A percentile compares a stretch with the other conserved stretches of the same genome.
phyloP scores from a whole-genome alignment of 2,113 vertebrate species.

The Thunnus thynnus region DNA sequence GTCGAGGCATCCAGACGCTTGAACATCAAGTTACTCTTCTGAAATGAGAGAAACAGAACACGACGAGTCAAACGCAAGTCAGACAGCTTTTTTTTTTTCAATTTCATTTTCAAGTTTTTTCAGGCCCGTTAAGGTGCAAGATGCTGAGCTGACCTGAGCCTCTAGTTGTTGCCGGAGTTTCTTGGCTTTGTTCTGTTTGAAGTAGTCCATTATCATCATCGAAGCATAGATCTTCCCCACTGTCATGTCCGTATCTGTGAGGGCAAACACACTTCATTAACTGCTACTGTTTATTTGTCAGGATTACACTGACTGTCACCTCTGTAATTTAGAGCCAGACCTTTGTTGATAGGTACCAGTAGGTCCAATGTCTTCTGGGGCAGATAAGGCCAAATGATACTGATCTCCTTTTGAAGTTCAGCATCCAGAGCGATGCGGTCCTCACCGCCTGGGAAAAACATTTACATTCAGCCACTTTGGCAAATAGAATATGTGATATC shows the following conservation, averaged over 20 bases:
- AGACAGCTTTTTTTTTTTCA: neutral
- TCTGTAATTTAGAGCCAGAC: constrained; percentile 78
- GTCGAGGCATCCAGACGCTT: constrained; percentile 94
- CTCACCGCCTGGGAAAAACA: constrained; percentile 89
- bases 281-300: neutral
- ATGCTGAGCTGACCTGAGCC: constrained; percentile 88
- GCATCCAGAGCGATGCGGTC: constrained; percentile 93
- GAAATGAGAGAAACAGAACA: constrained; percentile 33
- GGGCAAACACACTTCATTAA: constrained; percentile 39
- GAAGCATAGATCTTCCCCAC: constrained; percentile 99
- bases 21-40: constrained; percentile 96
- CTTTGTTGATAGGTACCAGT: constrained; percentile 98
- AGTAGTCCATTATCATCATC: constrained; percentile 99
- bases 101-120: neutral
- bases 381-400: constrained; percentile 97
- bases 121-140: neutral
- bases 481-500: neutral
- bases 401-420: constrained; percentile 96
- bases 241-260: constrained; percentile 95
- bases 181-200: constrained; percentile 98
- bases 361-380: constrained; percentile 97
- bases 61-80: neutral
- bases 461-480: constrained; percentile 8
- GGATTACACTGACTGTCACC: neutral
- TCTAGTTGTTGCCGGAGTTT: constrained; percentile 95